A percentile compares a stretch with the other conserved stretches of the same genome.
phyloP scores from a whole-genome alignment of 2,888 invertebrate species.

The Pyralis farinalis region DNA sequence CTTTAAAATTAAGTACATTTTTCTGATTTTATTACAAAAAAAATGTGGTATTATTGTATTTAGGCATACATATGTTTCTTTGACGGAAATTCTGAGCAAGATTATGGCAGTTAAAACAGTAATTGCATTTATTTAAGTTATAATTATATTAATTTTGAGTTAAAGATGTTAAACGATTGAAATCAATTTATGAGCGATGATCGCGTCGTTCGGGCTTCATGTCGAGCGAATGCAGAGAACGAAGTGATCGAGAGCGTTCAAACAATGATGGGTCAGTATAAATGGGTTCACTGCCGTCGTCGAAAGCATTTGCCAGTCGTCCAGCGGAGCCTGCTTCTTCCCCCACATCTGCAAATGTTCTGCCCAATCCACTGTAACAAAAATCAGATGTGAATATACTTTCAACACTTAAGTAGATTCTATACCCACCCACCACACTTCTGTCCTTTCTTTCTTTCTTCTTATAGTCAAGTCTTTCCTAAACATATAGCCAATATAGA shows the following conservation, averaged over 20 bases:
- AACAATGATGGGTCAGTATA: constrained; percentile 96
- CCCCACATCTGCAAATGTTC: constrained; percentile 64
- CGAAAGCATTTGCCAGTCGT: constrained; percentile 82
- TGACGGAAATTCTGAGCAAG: constrained; percentile 53
- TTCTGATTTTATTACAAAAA: constrained; percentile 23
- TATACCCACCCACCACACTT: too few relatives aligned
- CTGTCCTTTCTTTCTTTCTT: too few relatives aligned
- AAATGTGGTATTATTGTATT: constrained; percentile 17
- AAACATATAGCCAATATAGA: too few relatives aligned
- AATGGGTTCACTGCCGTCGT: constrained; percentile 95
- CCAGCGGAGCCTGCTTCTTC: constrained; percentile 73
- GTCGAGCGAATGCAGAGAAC: constrained; percentile 84
- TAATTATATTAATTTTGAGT: constrained; percentile 15
- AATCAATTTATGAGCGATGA: constrained; percentile 47
- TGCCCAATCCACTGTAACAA: constrained; percentile 60
- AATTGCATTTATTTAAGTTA: constrained; percentile 17
- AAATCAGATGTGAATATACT: too few relatives aligned
- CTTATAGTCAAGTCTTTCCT: too few relatives aligned
- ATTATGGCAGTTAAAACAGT: constrained; percentile 44
- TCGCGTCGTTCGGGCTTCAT: constrained; percentile 70
- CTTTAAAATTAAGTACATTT: constrained; percentile 42
- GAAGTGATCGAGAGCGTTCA: constrained; percentile 89
- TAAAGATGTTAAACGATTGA: constrained; percentile 18
- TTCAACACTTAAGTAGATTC: too few relatives aligned
- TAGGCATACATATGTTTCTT: constrained; percentile 18